phyloP scores from a whole-genome alignment of 2,797 vertebrate species.

The Halcyon smyrnensis region DNA sequence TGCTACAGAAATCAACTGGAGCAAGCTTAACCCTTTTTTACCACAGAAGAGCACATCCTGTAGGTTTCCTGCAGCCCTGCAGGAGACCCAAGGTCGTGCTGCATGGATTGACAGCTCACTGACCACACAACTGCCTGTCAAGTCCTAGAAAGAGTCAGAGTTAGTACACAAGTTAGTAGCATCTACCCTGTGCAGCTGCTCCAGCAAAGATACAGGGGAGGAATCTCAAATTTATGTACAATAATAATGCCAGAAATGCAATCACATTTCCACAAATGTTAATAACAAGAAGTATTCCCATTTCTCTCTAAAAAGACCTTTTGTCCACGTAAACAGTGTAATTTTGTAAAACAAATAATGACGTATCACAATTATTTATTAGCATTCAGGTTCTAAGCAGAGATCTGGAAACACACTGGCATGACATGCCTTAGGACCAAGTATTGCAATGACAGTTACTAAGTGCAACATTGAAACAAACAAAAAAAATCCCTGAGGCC shows the following conservation, averaged over 20 bases:
- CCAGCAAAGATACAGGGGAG: background rate
- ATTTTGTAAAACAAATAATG: background rate
- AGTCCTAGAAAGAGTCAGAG: background rate
- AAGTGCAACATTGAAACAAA: background rate
- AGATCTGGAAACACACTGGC: background rate
- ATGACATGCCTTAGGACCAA: background rate
- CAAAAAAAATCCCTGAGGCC: background rate
- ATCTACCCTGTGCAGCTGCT: background rate
- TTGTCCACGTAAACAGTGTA: background rate
- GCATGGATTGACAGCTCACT: fast-evolving
- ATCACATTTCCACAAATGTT: background rate
- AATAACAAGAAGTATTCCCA: background rate
- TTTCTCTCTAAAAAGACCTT: background rate
- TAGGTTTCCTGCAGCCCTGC: background rate
- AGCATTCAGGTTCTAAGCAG: background rate
- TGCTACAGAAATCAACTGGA: background rate
- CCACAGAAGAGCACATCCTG: background rate
- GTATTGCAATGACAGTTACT: conserved; percentile 15
- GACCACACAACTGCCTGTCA: background rate
- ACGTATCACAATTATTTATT: background rate
- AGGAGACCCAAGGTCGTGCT: background rate
- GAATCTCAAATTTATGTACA: background rate
- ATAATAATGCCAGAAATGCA: background rate
- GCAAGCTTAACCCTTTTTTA: background rate
- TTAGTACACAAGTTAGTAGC: background rate